A percentile compares a stretch with the other conserved stretches of the same genome.
Conservation (phyloP, 2,797 vertebrate genomes). For the Pipistrellus pygmaeus region DNA sequence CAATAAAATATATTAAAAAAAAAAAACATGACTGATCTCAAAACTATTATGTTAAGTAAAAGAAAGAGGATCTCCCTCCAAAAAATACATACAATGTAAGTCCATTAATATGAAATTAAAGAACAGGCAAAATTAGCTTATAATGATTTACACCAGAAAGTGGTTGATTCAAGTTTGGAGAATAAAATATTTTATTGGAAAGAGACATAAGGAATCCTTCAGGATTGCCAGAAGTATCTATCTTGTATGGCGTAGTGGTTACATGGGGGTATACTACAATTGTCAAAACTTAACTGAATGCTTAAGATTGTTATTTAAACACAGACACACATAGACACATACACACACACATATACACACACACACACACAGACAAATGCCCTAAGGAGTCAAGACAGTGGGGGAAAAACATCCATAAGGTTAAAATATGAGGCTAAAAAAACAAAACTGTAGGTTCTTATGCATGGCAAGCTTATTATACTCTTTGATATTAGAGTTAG, state of each 20-base stretch:
- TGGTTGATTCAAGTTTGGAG: not conserved
- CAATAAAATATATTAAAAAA: too few species aligned
- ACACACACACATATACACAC: not conserved
- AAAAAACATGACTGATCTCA: slow-evolving; percentile 52
- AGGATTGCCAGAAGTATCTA: slow-evolving; percentile 17
- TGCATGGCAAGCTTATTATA: not conserved
- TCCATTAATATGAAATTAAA: slow-evolving; percentile 49
- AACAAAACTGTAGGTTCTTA: not conserved
- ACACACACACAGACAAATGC: not conserved
- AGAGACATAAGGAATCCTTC: not conserved
- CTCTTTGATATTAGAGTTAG: not conserved
- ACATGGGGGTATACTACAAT: not conserved
- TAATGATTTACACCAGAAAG: slow-evolving; percentile 18
- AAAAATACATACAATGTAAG: not conserved
- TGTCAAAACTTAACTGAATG: slow-evolving; percentile 44
- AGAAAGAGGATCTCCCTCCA: not conserved
- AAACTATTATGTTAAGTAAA: slow-evolving; percentile 55
- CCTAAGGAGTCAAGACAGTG: slow-evolving; percentile 31
- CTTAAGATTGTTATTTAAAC: slow-evolving; percentile 54
- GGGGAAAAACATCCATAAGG: not conserved
- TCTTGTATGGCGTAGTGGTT: slow-evolving; percentile 13
- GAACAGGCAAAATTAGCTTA: slow-evolving; percentile 6
- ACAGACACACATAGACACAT: not conserved
- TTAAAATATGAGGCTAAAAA: slow-evolving; percentile 47
- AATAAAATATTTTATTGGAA: not conserved